A percentile compares a stretch with the other conserved stretches of the same genome.
These are phyloP conservation scores for Drosophila meridionalis DNA, from an alignment of 2,888 invertebrate genomes.

Conservation along the genomic window DNA sequence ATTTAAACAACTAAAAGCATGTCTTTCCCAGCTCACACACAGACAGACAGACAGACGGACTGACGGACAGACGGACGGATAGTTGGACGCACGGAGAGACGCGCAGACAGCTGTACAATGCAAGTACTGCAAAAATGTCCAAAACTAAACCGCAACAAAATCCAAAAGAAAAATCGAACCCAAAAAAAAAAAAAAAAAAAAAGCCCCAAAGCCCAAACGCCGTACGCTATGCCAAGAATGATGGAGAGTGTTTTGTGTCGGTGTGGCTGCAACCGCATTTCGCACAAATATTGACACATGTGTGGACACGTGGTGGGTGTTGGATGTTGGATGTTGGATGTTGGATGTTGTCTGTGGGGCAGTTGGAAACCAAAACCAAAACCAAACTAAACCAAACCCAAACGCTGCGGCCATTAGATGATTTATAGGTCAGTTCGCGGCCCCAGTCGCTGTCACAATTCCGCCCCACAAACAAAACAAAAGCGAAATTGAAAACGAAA, in stretches of 20 bases:
- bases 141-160: slow-evolving; percentile 40
- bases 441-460: slow-evolving; percentile 11
- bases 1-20: slow-evolving; percentile 76
- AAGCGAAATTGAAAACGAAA: slow-evolving; percentile 64
- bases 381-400: slow-evolving; percentile 30
- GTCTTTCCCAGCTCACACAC: slow-evolving; percentile 32
- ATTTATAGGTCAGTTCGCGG: slow-evolving; percentile 70
- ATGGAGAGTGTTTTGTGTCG: slow-evolving; percentile 70
- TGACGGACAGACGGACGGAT: slow-evolving; percentile 4
- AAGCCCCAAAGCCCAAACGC: slow-evolving; percentile 31
- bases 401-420: slow-evolving; percentile 72
- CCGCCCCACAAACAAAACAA: slow-evolving; percentile 39
- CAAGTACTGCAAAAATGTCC: slow-evolving; percentile 51
- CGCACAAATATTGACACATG: slow-evolving; percentile 80
- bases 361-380: background rate
- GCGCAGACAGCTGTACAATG: slow-evolving; percentile 27
- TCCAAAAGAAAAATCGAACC: slow-evolving; percentile 23
- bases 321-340: background rate
- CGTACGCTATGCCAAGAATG: slow-evolving; percentile 39
- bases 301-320: slow-evolving; percentile 23
- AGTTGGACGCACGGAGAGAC: background rate
- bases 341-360: background rate
- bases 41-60: slow-evolving; percentile 12
- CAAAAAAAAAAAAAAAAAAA: slow-evolving; percentile 2
- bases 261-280: slow-evolving; percentile 72